A percentile compares a stretch with the other conserved stretches of the same genome.
phyloP scores from a whole-genome alignment of 2,888 invertebrate species.

The Encarsia formosa region DNA sequence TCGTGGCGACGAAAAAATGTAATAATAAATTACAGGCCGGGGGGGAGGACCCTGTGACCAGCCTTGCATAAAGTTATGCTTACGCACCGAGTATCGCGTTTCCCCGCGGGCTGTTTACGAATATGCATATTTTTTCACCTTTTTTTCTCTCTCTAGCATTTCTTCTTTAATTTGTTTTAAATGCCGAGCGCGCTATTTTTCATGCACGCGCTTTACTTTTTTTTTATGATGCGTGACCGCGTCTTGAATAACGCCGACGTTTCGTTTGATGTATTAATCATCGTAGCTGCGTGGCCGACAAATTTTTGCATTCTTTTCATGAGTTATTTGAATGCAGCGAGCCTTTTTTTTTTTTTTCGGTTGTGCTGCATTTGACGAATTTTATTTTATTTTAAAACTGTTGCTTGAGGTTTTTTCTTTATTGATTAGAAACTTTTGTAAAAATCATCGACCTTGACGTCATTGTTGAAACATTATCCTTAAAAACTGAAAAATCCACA shows the following conservation, averaged over 20 bases:
- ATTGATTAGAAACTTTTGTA: no score
- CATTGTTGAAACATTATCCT: no score
- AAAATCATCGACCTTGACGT: no score
- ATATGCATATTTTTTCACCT: constrained; percentile 18
- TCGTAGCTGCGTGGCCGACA: constrained; percentile 26
- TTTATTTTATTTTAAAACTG: no score
- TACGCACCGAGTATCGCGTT: constrained; percentile 24
- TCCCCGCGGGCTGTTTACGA: constrained; percentile 13
- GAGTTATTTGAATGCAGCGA: no score
- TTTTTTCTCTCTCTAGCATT: constrained; percentile 1
- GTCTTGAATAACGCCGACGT: constrained; percentile 22
- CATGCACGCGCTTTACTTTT: no score
- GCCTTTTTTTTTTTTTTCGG: no score
- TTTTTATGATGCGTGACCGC: background rate
- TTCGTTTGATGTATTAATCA: background rate
- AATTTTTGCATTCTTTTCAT: background rate
- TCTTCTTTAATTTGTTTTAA: no score
- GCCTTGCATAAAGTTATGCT: constrained; percentile 14
- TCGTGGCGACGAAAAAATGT: constrained; percentile 7
- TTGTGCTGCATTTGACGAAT: no score
- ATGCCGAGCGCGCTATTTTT: no score
- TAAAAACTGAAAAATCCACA: no score
- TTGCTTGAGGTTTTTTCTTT: no score
- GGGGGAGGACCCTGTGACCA: background rate
- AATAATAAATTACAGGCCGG: background rate